Conservation (phyloP, 2,113 vertebrate genomes). For the Colius striatus region DNA sequence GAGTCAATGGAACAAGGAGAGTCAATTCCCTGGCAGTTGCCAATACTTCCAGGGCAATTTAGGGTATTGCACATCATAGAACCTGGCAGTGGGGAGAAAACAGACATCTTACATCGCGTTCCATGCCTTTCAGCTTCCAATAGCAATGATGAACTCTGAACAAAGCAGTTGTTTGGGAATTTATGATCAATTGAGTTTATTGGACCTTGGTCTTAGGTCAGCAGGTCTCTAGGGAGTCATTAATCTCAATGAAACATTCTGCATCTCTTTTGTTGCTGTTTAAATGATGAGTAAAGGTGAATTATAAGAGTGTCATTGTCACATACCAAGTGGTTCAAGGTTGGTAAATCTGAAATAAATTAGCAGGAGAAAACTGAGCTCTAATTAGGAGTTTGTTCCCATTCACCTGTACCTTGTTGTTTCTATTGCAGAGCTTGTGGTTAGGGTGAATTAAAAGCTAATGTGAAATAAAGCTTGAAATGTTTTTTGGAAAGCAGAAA, state of each 20-base stretch:
- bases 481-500: not conserved
- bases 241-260: not conserved
- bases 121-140: not conserved
- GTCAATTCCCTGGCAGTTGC: not conserved
- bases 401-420: not conserved
- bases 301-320: not conserved
- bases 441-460: not conserved
- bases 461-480: not conserved
- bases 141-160: not conserved
- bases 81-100: not conserved
- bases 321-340: not conserved
- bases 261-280: not conserved
- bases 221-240: not conserved
- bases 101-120: not conserved
- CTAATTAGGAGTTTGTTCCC: not conserved
- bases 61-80: not conserved
- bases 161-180: slow-evolving; percentile 6
- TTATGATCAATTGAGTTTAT: not conserved
- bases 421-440: not conserved
- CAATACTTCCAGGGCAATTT: not conserved
- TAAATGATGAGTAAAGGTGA: not conserved
- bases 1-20: not conserved
- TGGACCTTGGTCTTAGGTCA: slow-evolving; percentile 7
- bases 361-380: not conserved
- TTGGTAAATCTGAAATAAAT: not conserved